phyloP scores from a whole-genome alignment of 2,113 vertebrate species.

The Eira barbara region DNA sequence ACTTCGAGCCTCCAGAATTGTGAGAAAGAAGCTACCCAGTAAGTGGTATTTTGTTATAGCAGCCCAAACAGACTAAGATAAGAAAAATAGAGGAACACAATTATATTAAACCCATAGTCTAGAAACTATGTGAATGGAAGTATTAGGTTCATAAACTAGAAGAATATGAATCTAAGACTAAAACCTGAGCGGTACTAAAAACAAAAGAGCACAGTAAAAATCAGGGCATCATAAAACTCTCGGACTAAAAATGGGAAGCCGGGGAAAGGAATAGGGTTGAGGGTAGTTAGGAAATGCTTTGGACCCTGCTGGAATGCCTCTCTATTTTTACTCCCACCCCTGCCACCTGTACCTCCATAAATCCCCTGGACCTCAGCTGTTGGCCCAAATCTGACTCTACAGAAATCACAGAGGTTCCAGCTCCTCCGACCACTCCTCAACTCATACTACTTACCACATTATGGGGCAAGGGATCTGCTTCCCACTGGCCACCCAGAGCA shows the following conservation, averaged over 20 bases:
- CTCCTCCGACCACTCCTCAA: neutral
- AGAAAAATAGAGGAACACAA: neutral
- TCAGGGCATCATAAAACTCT: neutral
- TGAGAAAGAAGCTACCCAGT: neutral
- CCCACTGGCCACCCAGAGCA: neutral
- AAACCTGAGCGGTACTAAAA: neutral
- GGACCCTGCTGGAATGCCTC: neutral
- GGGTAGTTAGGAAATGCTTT: neutral
- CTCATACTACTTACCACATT: neutral
- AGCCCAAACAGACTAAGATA: neutral
- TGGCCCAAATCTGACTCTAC: neutral
- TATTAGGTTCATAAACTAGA: neutral
- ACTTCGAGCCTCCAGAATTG: neutral
- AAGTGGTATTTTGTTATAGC: neutral
- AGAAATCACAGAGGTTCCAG: neutral
- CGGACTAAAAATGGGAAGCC: neutral
- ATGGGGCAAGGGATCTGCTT: neutral
- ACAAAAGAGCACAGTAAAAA: neutral
- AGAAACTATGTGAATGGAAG: neutral
- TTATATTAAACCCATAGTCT: neutral
- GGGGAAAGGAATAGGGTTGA: neutral
- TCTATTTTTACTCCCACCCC: neutral
- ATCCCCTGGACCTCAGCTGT: neutral
- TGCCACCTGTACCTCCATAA: neutral
- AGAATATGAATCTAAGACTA: neutral